Conservation (phyloP, 2,888 invertebrate species). For the Apantesis nais region DNA sequence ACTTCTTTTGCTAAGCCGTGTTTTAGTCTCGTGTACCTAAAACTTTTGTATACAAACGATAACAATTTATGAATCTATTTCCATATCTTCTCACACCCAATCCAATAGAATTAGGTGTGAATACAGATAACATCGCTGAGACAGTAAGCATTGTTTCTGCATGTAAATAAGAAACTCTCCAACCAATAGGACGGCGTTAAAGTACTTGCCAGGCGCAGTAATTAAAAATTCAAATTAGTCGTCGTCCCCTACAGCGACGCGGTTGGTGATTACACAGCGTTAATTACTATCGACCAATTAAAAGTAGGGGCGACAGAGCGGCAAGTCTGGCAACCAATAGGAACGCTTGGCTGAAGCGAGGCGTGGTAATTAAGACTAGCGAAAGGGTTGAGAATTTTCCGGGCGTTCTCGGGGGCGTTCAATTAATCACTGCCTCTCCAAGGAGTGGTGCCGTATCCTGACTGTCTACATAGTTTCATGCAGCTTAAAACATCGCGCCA, state of each 20-base stretch:
- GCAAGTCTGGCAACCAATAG: constrained; percentile 68
- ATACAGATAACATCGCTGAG: constrained; percentile 54
- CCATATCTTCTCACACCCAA: constrained; percentile 24
- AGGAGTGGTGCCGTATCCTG: constrained; percentile 63
- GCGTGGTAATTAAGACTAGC: constrained; percentile 83
- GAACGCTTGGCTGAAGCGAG: constrained; percentile 74
- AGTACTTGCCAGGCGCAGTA: constrained; percentile 57
- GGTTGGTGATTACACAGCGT: constrained; percentile 80
- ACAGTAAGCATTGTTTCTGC: constrained; percentile 73
- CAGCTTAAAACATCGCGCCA: constrained; percentile 9
- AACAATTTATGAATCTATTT: not conserved
- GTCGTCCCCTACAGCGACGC: constrained; percentile 73
- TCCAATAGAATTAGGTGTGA: constrained; percentile 44
- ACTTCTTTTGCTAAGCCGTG: too few relatives aligned
- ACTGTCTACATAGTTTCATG: constrained; percentile 52
- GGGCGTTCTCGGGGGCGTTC: constrained; percentile 71
- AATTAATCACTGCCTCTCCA: constrained; percentile 72
- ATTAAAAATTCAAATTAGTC: constrained; percentile 85
- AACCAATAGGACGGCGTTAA: constrained; percentile 68
- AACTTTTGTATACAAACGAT: not conserved
- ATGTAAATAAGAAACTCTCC: constrained; percentile 61
- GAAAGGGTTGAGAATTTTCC: constrained; percentile 84
- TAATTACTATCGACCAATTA: constrained; percentile 84
- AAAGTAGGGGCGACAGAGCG: constrained; percentile 73
- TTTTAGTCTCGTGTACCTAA: not conserved